Evolutionary conservation across 1,140 invertebrate species (phyloP), one percentile per base, ranked within the genome.

Genomic region (Ceratosolen fusciceps): DNA sequence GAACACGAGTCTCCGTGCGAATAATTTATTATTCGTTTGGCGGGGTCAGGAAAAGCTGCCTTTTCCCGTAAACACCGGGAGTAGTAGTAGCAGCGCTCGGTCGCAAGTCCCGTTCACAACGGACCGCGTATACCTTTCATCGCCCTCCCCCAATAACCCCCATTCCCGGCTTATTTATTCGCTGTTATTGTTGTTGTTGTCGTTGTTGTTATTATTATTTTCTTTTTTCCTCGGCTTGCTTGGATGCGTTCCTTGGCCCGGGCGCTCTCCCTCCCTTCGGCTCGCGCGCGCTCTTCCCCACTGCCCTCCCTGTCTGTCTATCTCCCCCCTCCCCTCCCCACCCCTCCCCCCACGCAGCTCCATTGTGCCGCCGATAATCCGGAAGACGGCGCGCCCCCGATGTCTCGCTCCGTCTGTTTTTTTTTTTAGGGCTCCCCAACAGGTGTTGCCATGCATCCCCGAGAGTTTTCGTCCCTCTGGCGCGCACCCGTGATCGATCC

Each of bases 51-150:
- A 31, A 60, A 60, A 60, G 3, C 7, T 19, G 12, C 12, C n/a
- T 34, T 60, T 60, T 31, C 29, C 26, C 58, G 19, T 19, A 16
- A 5, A 1, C n/a, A 12, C 29, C 58, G 12, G 31, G 26, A 60
- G 9, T 60, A 9, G n/a, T n/a, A n/a, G n/a, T n/a, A n/a, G n/a
- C n/a, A n/a, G 26, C 14, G 58, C 31, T 19, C 10, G 0, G 58
- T 16, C 26, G 29, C 58, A 60, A 60, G 58, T 60, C 29, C 58
- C 58, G 58, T 60, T 60, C 26, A 60, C 29, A 60, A 31, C 58
- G 58, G 2, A 3, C 29, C 26, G 26, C 29, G 1, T 60, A 60
- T 31, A 31, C 58, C 26, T 31, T 60, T 31, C 58, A 19, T 31
- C n/a, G 12, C 19, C 56, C 56, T 29, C 12, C 14, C 5, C n/a